These are phyloP conservation scores for Phalloptychus januarius DNA, from an alignment of 2,797 vertebrate genomes.

Conservation along the genomic window DNA sequence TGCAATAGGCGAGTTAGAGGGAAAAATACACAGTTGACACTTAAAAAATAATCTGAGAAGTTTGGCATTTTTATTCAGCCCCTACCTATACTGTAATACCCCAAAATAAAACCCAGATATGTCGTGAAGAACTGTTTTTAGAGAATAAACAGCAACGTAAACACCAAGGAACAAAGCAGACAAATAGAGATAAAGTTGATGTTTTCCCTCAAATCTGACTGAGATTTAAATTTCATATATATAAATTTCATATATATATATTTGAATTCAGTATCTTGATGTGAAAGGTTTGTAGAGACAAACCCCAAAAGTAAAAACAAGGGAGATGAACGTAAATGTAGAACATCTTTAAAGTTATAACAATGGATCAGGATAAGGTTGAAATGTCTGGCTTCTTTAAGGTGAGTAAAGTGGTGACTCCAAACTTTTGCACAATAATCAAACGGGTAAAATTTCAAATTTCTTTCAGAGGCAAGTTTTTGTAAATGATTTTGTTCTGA, in stretches of 20 bases:
- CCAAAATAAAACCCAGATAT: neutral
- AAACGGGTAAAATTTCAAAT: neutral
- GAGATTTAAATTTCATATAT: neutral
- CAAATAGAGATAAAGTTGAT: neutral
- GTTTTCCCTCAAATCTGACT: neutral
- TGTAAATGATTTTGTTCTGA: neutral
- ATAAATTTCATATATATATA: neutral
- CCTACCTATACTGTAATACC: neutral
- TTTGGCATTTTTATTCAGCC: neutral
- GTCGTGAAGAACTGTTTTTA: neutral
- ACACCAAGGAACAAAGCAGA: neutral
- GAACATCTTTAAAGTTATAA: neutral
- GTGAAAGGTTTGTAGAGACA: neutral
- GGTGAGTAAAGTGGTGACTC: neutral
- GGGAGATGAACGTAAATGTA: neutral
- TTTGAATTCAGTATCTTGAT: neutral
- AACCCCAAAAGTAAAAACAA: neutral
- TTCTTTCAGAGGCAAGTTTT: neutral
- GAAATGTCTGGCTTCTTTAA: neutral
- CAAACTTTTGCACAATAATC: neutral
- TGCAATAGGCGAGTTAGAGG: neutral
- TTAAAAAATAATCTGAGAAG: neutral
- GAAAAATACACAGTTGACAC: neutral
- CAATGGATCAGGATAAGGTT: neutral
- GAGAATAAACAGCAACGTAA: neutral